These are phyloP conservation scores for Anolis carolinensis DNA, from an alignment of 2,113 vertebrate genomes.

Conservation along the genomic window DNA sequence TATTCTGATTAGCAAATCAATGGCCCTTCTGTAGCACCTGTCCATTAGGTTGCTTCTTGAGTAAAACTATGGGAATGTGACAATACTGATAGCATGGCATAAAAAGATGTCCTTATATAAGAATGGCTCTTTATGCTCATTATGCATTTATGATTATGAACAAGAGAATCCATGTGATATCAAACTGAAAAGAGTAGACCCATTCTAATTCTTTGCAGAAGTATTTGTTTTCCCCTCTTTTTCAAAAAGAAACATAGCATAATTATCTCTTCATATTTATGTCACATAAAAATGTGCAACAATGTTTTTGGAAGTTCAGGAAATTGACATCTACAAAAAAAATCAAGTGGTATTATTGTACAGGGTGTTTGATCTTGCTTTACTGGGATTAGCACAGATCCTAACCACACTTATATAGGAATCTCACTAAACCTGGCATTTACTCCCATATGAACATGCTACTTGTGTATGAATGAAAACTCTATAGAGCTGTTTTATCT, in stretches of 20 bases:
- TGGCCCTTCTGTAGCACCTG: neutral
- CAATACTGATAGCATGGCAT: slow-evolving; percentile 32
- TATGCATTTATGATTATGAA: neutral
- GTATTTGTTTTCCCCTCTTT: neutral
- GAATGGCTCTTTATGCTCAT: neutral
- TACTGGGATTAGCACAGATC: neutral
- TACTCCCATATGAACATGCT: neutral
- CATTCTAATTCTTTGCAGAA: neutral
- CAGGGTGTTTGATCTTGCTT: neutral
- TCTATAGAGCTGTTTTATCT: neutral
- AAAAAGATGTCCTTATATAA: neutral
- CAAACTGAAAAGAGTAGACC: neutral
- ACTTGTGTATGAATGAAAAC: neutral
- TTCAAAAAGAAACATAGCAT: neutral
- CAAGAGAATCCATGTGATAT: neutral
- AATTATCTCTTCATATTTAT: neutral
- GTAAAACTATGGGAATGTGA: slow-evolving; percentile 30
- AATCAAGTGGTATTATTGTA: neutral
- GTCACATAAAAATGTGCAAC: neutral
- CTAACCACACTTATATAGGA: neutral
- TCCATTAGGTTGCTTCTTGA: slow-evolving; percentile 41
- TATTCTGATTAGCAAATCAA: slow-evolving; percentile 6
- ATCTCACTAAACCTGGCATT: neutral
- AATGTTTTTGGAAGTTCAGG: neutral
- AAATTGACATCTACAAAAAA: neutral